phyloP scores from a whole-genome alignment of 2,888 invertebrate genomes.

The Therioaphis trifolii region DNA sequence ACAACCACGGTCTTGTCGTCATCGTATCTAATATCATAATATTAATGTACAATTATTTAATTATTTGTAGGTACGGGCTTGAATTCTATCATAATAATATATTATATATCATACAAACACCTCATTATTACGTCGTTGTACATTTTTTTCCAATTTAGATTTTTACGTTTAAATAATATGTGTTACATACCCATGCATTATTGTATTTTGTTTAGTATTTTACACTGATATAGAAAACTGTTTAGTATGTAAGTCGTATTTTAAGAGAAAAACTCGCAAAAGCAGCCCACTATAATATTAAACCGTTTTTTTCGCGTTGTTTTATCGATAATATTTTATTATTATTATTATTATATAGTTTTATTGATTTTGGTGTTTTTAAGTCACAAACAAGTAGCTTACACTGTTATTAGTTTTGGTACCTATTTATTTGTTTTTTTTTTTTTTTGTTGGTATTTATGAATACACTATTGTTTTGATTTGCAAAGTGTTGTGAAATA shows the following conservation, averaged over 20 bases:
- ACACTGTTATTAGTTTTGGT: conserved; percentile 59
- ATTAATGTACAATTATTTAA: neutral
- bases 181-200: neutral
- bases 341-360: conserved; percentile 20
- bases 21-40: conserved; percentile 28
- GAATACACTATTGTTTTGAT: conserved; percentile 54
- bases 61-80: conserved; percentile 56
- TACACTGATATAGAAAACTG: conserved; percentile 8
- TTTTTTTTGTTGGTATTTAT: conserved; percentile 47
- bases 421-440: conserved; percentile 40
- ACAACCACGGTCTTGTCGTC: conserved; percentile 15
- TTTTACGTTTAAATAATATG: neutral
- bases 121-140: conserved; percentile 24
- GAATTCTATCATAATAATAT: neutral
- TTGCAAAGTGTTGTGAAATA: conserved; percentile 62
- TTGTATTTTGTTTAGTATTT: conserved; percentile 36
- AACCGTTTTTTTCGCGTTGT: neutral
- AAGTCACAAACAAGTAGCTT: conserved; percentile 53
- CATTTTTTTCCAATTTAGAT: neutral
- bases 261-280: conserved; percentile 30
- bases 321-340: conserved; percentile 1
- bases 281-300: conserved; percentile 17
- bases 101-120: neutral
- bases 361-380: conserved; percentile 55
- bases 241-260: neutral